Evolutionary conservation across 2,888 invertebrate species (phyloP), one percentile per base, ranked within the genome.

Genomic region (Microplitis manilae): DNA sequence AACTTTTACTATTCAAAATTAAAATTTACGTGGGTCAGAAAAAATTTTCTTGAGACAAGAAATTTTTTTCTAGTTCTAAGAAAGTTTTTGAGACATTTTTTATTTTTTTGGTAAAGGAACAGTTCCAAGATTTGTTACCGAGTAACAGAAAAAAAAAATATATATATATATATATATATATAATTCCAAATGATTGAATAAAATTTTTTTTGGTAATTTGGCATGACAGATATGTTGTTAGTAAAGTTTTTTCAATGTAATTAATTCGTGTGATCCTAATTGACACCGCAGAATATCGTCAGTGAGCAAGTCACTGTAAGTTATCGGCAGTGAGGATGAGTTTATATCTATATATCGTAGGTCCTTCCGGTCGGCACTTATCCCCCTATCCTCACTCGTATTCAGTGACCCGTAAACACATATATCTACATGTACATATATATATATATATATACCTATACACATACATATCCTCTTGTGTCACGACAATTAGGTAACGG

Each of bases 401-500:
- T 79, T 81, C 82, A 81, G 79, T 82, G 80, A 79, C 77, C 82
- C 78, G 80, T 81, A 82, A 82, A 82, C 81, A 82, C 79, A 82
- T 82, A 81, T 80, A 82, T 82, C 81, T 80, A 78, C 78, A 9
- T 30, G 30, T 30, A 30, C 30, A 30, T 17, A 17, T 17, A 17
- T 17, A 17, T 17, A 17, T 17, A 17, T 17, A 17, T 17, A 17
- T 30, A 30, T 50, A 50, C 50, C 8, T 50, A 50, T 50, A 80
- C 78, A 79, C 76, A 78, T 79, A 77, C 77, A 76, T 70, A 77
- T 77, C 76, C 77, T 73, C 73, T 68, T 75, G 85, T 84, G 86
- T 85, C 85, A 85, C 85, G 86, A 86, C 87, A 87, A 87, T 86
- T 87, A 87, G 86, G 85, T 85, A 86, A 86, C 85, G 87, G 87